These are phyloP conservation scores for Tyrannus savana DNA, from an alignment of 2,113 vertebrate genomes.

Conservation along the genomic window DNA sequence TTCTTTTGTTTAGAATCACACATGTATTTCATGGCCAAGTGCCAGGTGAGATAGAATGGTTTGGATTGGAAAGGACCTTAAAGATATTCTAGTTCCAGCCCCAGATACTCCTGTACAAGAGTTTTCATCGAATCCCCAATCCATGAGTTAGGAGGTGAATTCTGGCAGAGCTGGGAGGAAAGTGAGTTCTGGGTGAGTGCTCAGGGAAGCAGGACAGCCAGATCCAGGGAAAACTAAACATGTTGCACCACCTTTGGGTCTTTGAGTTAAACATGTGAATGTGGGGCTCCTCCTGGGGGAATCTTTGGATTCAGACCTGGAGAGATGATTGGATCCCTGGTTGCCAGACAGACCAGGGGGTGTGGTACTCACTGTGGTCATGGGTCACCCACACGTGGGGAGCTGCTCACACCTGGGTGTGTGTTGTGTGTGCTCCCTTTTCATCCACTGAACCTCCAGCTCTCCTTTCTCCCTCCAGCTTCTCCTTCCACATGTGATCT, in stretches of 20 bases:
- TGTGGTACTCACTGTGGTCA: neutral
- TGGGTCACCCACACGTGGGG: neutral
- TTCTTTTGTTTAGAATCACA: neutral
- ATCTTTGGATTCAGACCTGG: neutral
- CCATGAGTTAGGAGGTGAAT: neutral
- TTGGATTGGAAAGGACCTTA: neutral
- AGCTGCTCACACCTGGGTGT: neutral
- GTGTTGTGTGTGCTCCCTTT: neutral
- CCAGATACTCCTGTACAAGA: neutral
- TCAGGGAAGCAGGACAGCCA: neutral
- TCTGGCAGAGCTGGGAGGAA: neutral
- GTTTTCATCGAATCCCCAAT: neutral
- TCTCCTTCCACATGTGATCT: neutral
- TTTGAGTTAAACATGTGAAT: neutral
- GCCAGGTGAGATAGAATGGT: neutral
- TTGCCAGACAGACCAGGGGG: neutral
- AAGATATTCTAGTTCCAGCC: no score
- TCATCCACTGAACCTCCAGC: neutral
- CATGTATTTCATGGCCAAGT: neutral
- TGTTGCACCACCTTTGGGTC: rapidly evolving
- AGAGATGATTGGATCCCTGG: rapidly evolving
- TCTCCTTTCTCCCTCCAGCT: neutral
- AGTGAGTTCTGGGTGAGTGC: neutral
- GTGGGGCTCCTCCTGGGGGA: neutral
- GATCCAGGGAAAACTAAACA: neutral